phyloP scores from a whole-genome alignment of 2,113 vertebrate genomes.

The Marcusenius ussheri region DNA sequence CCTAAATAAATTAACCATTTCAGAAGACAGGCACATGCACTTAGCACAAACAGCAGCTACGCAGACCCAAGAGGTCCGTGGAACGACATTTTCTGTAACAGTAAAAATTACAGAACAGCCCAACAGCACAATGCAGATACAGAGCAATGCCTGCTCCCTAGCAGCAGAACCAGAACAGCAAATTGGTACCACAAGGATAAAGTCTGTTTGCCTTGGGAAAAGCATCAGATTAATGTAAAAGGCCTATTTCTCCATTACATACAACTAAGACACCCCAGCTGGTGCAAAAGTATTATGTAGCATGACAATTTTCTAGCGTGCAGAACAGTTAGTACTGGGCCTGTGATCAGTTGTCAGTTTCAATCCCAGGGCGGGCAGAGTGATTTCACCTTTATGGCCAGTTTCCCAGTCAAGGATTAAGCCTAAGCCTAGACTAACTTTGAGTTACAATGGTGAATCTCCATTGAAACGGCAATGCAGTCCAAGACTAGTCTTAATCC shows the following conservation, averaged over 20 bases:
- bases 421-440: too few relatives aligned
- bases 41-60: background rate
- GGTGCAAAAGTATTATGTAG: background rate
- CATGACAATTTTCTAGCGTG: background rate
- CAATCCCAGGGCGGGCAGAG: background rate
- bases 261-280: background rate
- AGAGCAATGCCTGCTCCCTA: background rate
- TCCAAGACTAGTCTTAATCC: too few relatives aligned
- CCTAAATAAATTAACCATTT: background rate
- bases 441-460: too few relatives aligned
- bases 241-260: background rate
- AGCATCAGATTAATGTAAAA: background rate
- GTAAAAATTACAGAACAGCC: background rate
- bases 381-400: background rate
- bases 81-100: background rate
- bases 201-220: background rate
- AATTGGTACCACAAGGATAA: background rate
- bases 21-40: background rate
- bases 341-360: background rate
- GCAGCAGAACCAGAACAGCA: background rate
- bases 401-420: too few relatives aligned
- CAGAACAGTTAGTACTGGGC: background rate
- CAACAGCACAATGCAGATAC: background rate
- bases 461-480: too few relatives aligned
- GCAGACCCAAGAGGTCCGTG: background rate